A percentile compares a stretch with the other conserved stretches of the same genome.
phyloP scores from a whole-genome alignment of 2,113 vertebrate genomes.

The Catagonus wagneri region DNA sequence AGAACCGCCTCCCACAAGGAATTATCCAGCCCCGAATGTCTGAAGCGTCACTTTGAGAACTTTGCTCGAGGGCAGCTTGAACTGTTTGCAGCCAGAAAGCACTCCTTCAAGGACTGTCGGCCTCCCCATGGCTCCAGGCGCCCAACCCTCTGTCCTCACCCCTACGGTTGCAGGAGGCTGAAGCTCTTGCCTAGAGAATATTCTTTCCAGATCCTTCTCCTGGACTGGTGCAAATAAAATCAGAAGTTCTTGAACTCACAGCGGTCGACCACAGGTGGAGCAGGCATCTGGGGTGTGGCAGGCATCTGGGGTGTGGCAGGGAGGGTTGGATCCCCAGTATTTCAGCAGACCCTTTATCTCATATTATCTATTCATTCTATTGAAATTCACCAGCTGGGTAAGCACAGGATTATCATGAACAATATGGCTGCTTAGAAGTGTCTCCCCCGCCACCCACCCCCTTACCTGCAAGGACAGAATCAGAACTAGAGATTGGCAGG shows the following conservation, averaged over 20 bases:
- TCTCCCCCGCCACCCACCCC: not conserved
- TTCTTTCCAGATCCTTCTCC: not conserved
- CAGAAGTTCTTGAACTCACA: not conserved
- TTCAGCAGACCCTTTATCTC: not conserved
- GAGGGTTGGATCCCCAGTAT: not conserved
- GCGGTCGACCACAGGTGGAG: not conserved
- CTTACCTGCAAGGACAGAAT: not conserved
- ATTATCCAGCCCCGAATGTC: not conserved
- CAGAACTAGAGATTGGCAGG: not conserved
- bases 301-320: not conserved
- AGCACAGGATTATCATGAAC: not conserved
- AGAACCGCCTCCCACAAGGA: not conserved
- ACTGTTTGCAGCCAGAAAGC: not conserved
- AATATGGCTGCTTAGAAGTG: not conserved
- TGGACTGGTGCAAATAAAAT: not conserved
- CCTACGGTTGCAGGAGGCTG: not conserved
- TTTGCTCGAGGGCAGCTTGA: not conserved
- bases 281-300: not conserved
- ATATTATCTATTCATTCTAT: not conserved
- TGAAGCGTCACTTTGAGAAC: not conserved
- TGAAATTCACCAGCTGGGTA: not conserved
- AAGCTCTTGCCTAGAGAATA: not conserved
- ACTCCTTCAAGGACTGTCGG: not conserved
- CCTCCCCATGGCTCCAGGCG: not conserved
- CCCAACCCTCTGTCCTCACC: not conserved